Conservation (phyloP, 2,797 vertebrate genomes). For the Clamator glandarius region DNA sequence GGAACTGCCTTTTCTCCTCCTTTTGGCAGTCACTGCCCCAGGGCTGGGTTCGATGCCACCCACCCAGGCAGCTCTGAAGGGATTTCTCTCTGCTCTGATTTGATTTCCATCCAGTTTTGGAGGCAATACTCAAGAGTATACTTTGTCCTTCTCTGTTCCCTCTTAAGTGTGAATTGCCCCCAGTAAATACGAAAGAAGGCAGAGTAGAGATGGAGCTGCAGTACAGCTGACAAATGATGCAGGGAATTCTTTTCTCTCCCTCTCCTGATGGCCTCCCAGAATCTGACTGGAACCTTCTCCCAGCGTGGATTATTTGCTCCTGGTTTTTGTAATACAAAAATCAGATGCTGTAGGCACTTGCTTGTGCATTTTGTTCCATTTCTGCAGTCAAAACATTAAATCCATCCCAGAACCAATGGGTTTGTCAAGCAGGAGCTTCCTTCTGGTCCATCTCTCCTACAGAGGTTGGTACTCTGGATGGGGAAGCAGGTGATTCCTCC, state of each 20-base stretch:
- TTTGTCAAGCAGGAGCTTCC: background rate
- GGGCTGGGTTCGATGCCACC: background rate
- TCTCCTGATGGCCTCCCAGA: background rate
- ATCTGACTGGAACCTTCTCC: background rate
- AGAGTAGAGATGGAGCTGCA: background rate
- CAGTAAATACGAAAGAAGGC: background rate
- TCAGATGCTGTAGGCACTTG: background rate
- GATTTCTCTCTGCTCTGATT: background rate
- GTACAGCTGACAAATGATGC: background rate
- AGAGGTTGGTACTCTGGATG: background rate
- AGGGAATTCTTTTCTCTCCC: background rate
- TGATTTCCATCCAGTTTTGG: background rate
- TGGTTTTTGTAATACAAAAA: background rate
- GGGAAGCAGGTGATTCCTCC: background rate
- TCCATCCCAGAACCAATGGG: background rate
- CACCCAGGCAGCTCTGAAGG: background rate
- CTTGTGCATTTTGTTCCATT: background rate
- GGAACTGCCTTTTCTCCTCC: background rate
- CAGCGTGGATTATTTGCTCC: background rate
- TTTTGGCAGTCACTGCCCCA: background rate
- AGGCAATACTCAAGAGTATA: background rate
- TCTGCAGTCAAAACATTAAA: background rate
- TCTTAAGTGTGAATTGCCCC: background rate
- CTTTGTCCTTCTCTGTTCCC: background rate
- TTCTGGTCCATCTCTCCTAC: background rate